Base-by-base conservation (phyloP, 1,140 invertebrate genomes). In the Rhyzopertha dominica region DNA sequence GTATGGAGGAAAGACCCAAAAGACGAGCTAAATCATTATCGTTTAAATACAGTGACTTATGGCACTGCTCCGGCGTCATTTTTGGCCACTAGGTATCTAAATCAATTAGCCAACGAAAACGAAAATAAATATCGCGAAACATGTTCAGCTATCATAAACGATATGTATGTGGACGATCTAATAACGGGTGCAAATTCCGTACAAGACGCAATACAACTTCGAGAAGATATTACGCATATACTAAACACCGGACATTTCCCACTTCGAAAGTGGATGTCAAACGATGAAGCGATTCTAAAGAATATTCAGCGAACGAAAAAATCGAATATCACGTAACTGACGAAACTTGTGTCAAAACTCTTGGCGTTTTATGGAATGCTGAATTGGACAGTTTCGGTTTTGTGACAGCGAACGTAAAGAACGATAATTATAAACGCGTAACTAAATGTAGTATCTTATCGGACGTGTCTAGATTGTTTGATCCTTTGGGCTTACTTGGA, bases 151-250 rank as follows among this genome's bases (percentile, higher is more conserved):
- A 40, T 56, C 2, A 10, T n/a, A 13, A 39, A 25, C 13, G 56
- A 62, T 38, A 58, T 58, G 20, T 70, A 64, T 39, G 56, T 67
- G 2, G 65, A 70, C 25, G 63, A 70, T 44, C 19, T 63, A 4
- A 25, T 65, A 0, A 46, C 50, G 9, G 61, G 62, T 14, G 48
- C 50, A 10, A 26, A 56, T 24, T 36, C 4, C 4, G 2, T 49
- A 32, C 57, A 51, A 12, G 51, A 51, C 26, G 54, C 54, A 12
- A 32, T 8, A n/a, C n/a, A n/a, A 13, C 4, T 50, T 9, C 19
- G 9, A 16, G 9, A 42, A 5, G 8, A n/a, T n/a, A 36, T 2
- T 7, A 26, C 1, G 31, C 22, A 13, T 16, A 14, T 42, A n/a
- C 18, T 26, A 9, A 9, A 10, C 19, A 8, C 5, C 7, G 39